These are phyloP conservation scores for Pygocentrus nattereri DNA, from an alignment of 2,797 vertebrate genomes.

Conservation along the genomic window DNA sequence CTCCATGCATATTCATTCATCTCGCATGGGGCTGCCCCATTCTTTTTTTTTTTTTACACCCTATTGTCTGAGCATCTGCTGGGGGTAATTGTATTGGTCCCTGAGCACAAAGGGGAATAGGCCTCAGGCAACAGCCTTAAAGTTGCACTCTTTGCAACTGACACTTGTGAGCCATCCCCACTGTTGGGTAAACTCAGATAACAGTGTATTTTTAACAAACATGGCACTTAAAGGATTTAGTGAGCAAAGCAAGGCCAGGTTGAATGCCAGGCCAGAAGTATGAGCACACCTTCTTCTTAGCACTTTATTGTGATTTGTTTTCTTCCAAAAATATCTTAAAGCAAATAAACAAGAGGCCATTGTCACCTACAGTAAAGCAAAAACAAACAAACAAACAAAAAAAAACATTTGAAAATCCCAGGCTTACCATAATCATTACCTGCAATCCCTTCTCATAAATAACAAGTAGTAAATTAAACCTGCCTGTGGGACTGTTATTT, in stretches of 20 bases:
- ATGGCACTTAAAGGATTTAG: conserved; percentile 8
- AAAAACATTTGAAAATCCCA: background rate
- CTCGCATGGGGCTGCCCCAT: conserved; percentile 40
- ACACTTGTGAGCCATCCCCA: conserved; percentile 44
- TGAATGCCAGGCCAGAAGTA: background rate
- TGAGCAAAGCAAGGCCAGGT: background rate
- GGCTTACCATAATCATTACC: background rate
- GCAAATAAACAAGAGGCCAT: conserved; percentile 44
- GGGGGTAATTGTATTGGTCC: conserved; percentile 39
- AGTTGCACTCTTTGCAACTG: conserved; percentile 14
- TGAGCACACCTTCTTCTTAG: conserved; percentile 13
- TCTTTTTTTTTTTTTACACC: conserved; percentile 39
- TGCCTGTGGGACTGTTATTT: background rate
- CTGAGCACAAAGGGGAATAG: conserved; percentile 48
- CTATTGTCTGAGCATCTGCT: conserved; percentile 64
- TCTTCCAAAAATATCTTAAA: conserved; percentile 53
- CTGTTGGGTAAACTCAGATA: conserved; percentile 46
- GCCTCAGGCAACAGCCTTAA: conserved; percentile 31
- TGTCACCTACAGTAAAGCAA: conserved; percentile 38
- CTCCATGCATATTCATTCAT: conserved; percentile 56
- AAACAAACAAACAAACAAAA: conserved; percentile 7
- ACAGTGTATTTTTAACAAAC: background rate
- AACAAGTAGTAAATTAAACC: conserved; percentile 47
- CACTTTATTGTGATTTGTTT: conserved; percentile 54
- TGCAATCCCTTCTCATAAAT: conserved; percentile 54